Evolutionary conservation across 2,888 invertebrate genomes (phyloP).

Genomic region (Drosophila infuscata): DNA sequence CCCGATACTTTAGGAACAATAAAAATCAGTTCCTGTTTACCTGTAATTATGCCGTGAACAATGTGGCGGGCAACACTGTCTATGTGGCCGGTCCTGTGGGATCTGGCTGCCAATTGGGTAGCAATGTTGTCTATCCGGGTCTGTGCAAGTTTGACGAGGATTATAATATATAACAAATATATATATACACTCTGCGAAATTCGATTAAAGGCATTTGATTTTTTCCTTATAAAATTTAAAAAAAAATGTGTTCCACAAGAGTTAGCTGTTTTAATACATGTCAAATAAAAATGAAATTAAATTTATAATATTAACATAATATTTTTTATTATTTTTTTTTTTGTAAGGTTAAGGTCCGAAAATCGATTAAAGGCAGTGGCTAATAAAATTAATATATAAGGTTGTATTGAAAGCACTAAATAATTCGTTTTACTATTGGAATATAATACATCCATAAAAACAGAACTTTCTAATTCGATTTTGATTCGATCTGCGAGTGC

Average conservation of each 20-base stretch:
- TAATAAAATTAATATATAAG: too few relatives aligned
- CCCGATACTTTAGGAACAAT: conserved; percentile 23
- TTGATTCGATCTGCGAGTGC: background rate
- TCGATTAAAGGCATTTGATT: too few relatives aligned
- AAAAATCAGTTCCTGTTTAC: conserved; percentile 40
- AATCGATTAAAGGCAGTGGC: too few relatives aligned
- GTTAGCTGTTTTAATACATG: too few relatives aligned
- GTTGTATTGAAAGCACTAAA: background rate
- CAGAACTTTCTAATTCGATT: background rate
- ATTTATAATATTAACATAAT: too few relatives aligned
- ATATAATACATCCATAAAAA: background rate
- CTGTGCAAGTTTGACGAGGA: conserved; percentile 48
- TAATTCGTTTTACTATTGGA: background rate
- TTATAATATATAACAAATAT: conserved; percentile 28
- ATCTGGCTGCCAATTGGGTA: conserved; percentile 45
- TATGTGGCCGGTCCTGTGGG: conserved; percentile 37
- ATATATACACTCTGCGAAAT: too few relatives aligned
- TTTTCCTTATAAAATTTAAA: too few relatives aligned
- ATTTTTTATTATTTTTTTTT: too few relatives aligned
- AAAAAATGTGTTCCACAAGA: too few relatives aligned
- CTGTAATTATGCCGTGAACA: conserved; percentile 64
- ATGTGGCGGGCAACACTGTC: conserved; percentile 31
- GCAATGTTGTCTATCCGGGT: conserved; percentile 23
- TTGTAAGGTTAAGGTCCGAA: too few relatives aligned
- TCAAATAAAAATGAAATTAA: too few relatives aligned